Base-by-base conservation (phyloP, 2,888 invertebrate species). In the Carcina quercana region DNA sequence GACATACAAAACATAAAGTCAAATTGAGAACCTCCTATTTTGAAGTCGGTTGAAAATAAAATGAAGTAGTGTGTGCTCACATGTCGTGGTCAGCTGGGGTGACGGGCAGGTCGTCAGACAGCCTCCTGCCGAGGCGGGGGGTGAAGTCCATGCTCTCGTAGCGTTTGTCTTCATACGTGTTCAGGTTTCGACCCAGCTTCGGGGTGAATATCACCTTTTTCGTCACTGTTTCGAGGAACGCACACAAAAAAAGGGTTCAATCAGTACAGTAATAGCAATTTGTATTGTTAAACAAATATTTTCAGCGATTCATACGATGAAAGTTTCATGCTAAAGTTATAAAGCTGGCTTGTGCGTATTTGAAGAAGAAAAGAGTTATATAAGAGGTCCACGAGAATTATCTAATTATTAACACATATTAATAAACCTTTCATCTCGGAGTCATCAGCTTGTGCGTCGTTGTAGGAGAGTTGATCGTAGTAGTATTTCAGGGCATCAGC, bases 121-220 rank as follows among this genome's bases (percentile, higher is more conserved):
- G 30, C 6, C 64, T 34, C 3, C 78, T 55, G 0, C 82, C 82
- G 0, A 82, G 50, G 0, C 82, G 41, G 0, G 82, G 82, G 0
- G 79, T 80, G 43, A 74, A 82, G 12, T 76, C 78, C 0, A 70
- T 57, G 2, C 59, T 65, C 0, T 72, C 70, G 15, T 50, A 57
- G 0, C 54, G 48, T 11, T 62, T 56, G 1, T 65, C 64, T 1
- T 45, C 45, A 6, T 40, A 42, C 2, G 29, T 48, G 1, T 47
- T 50, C 6, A 64, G 1, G 2, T 64, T 66, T 1, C 79, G 49
- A 0, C 75, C 75, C 1, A 79, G 47, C 28, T 73, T 80, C 0
- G 82, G 79, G 0, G 75, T 76, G 50, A 78, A 79, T 15, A 79
- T 69, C 0, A 79, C 67, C 34, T 76, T 79, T 38, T 73, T 78